phyloP scores from a whole-genome alignment of 2,888 invertebrate genomes.

The Prosapia bicincta region DNA sequence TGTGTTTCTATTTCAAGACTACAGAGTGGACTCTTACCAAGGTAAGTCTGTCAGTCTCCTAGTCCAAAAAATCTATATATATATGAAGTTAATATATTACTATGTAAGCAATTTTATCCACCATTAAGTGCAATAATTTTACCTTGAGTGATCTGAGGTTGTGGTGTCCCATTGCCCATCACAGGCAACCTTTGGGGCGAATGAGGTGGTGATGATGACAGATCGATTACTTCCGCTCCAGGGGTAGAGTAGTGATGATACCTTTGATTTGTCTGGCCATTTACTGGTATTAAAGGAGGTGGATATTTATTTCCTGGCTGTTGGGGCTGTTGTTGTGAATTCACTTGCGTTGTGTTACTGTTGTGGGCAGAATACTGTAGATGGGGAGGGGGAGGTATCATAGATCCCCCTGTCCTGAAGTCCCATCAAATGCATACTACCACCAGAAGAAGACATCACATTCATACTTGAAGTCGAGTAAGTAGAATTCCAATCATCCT shows the following conservation, averaged over 20 bases:
- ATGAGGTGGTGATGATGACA: slow-evolving; percentile 53
- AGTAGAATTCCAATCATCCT: slow-evolving; percentile 24
- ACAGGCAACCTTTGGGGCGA: slow-evolving; percentile 38
- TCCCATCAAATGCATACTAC: slow-evolving; percentile 29
- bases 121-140: no score
- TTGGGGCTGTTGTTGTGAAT: slow-evolving; percentile 6
- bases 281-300: slow-evolving; percentile 53
- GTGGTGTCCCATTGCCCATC: slow-evolving; percentile 35
- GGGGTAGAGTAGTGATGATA: slow-evolving; percentile 30
- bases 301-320: slow-evolving; percentile 47
- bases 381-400: slow-evolving; percentile 34
- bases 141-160: no score
- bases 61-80: no score
- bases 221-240: slow-evolving; percentile 50
- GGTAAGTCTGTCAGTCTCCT: no score
- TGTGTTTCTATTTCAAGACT: no score
- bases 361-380: slow-evolving; percentile 30
- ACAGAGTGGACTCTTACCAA: no score
- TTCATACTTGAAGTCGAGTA: slow-evolving; percentile 24
- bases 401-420: not conserved
- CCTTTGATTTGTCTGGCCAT: slow-evolving; percentile 42
- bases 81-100: no score
- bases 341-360: not conserved
- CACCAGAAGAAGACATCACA: slow-evolving; percentile 9
- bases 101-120: no score